Percentiles rank a stretch among this genome's conserved stretches.
These are phyloP conservation scores for Montipora capricornis DNA, from an alignment of 64 coral and sea anemone species.

Conservation along the genomic window DNA sequence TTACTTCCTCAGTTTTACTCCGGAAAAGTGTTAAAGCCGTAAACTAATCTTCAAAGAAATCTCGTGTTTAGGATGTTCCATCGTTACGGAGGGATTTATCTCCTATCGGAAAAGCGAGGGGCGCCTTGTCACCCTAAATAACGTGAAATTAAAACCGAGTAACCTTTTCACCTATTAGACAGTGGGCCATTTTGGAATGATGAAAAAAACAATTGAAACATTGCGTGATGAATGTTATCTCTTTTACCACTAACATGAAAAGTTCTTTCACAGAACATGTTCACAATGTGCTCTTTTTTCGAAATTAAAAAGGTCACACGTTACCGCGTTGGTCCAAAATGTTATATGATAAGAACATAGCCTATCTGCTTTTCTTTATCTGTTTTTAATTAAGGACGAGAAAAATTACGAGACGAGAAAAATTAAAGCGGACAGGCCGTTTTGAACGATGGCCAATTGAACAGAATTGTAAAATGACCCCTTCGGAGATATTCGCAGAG, in stretches of 20 bases:
- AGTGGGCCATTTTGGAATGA: not conserved
- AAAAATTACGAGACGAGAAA: too few species aligned
- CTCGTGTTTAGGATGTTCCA: not conserved
- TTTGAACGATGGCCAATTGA: not conserved
- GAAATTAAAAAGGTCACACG: not conserved
- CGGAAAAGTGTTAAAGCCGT: not conserved
- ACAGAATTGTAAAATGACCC: not conserved
- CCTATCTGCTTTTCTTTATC: not conserved
- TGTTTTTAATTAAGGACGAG: not conserved
- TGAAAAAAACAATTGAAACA: constrained; percentile 6
- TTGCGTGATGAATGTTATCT: not conserved
- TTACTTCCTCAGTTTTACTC: not conserved
- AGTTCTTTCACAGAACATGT: not conserved
- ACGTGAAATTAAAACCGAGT: constrained; percentile 15
- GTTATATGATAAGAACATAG: not conserved
- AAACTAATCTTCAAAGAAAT: not conserved
- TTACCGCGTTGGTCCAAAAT: not conserved
- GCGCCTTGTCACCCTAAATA: not conserved
- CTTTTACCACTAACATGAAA: constrained; percentile 15
- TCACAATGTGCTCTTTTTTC: not conserved
- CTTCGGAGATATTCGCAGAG: not conserved
- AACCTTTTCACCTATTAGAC: constrained; percentile 36
- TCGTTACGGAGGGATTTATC: not conserved
- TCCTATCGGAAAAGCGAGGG: not conserved
- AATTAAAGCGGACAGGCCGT: too few species aligned